A percentile compares a stretch with the other conserved stretches of the same genome.
Evolutionary conservation across 2,113 vertebrate species (phyloP).

Genomic region (Ochotona princeps): DNA sequence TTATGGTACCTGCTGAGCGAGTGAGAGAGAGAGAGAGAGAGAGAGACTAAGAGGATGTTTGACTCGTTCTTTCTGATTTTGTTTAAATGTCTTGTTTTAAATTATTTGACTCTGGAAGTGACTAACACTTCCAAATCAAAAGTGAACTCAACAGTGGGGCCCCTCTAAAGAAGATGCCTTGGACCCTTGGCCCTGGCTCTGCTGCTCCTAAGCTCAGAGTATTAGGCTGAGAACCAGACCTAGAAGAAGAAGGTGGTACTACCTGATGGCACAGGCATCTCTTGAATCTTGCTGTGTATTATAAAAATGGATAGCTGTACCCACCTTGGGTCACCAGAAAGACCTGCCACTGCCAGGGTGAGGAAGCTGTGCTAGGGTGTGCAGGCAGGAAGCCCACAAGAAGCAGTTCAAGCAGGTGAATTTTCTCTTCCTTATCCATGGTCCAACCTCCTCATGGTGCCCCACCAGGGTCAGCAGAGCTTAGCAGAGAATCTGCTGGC

Average conservation of each 20-base stretch:
- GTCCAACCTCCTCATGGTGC: not conserved
- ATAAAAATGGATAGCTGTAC: not conserved
- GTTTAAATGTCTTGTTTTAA: not conserved
- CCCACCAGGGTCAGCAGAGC: not conserved
- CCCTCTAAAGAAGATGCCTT: accelerated
- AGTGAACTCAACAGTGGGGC: not conserved
- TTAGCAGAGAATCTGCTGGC: not conserved
- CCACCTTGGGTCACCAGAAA: not conserved
- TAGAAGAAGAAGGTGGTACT: not conserved
- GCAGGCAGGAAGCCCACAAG: not conserved
- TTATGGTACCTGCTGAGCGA: not conserved
- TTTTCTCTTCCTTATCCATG: not conserved
- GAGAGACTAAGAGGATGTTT: not conserved
- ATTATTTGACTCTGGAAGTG: not conserved
- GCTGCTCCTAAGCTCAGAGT: not conserved
- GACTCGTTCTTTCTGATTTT: not conserved
- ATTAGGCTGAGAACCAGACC: not conserved
- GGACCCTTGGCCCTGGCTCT: not conserved
- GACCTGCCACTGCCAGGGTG: not conserved
- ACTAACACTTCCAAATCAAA: not conserved
- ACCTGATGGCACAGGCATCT: not conserved
- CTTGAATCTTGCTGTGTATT: not conserved
- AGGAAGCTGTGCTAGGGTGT: not conserved
- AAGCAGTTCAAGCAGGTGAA: not conserved
- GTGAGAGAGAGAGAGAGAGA: too few relatives aligned